These are phyloP conservation scores for Typhlichthys subterraneus DNA, from an alignment of 2,797 vertebrate genomes.

Conservation along the genomic window DNA sequence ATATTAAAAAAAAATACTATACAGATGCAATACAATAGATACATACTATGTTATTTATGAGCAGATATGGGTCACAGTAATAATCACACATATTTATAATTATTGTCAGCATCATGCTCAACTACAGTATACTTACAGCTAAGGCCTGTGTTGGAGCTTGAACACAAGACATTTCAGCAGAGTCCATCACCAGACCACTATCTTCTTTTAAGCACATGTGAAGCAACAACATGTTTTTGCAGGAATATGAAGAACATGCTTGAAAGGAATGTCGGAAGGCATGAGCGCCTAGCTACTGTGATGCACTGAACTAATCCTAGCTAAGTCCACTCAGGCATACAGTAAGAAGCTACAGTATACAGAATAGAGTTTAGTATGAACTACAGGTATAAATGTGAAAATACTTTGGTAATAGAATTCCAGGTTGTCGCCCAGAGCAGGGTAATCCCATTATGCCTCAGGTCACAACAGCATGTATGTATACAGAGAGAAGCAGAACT, in stretches of 20 bases:
- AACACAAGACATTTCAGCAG: no score
- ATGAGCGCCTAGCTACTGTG: constrained; percentile 53
- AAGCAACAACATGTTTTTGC: neutral
- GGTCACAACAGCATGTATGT: constrained; percentile 56
- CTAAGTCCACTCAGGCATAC: constrained; percentile 57
- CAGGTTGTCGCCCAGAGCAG: constrained; percentile 64
- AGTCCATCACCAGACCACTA: neutral
- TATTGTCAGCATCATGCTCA: no score
- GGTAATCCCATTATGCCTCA: constrained; percentile 72
- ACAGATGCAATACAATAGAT: no score
- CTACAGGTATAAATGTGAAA: constrained; percentile 59
- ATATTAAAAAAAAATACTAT: no score
- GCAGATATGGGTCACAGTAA: no score
- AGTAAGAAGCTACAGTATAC: constrained; percentile 42
- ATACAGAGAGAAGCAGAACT: constrained; percentile 30
- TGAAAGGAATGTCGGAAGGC: constrained; percentile 28
- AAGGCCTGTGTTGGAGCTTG: no score
- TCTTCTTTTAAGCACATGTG: constrained; percentile 14
- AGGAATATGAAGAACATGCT: constrained; percentile 6
- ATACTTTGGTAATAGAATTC: constrained; percentile 72
- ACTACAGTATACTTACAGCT: no score
- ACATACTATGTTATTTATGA: no score
- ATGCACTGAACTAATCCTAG: constrained; percentile 59
- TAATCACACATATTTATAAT: no score
- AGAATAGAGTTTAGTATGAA: constrained; percentile 55